Evolutionary conservation across 2,113 vertebrate genomes (phyloP).

Genomic region (Pelusios castaneus): DNA sequence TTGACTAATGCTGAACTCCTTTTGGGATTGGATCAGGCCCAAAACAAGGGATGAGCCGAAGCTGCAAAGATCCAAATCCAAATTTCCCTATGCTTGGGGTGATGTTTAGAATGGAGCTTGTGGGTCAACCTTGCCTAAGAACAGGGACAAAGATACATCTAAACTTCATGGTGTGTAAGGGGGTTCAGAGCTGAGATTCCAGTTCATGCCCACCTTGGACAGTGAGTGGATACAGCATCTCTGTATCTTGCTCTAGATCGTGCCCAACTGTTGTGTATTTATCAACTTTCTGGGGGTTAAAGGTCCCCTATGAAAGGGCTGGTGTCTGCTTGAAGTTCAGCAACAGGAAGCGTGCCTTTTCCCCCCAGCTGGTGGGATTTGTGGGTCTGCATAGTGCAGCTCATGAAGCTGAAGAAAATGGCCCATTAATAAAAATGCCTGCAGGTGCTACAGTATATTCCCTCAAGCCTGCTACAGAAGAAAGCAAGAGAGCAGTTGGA

Average conservation of each 20-base stretch:
- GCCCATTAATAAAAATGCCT: not conserved
- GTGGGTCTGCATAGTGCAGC: not conserved
- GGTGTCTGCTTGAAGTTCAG: not conserved
- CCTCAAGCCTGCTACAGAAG: not conserved
- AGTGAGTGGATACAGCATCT: not conserved
- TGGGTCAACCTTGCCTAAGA: not conserved
- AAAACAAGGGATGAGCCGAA: not conserved
- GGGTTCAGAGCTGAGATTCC: not conserved
- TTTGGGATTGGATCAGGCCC: not conserved
- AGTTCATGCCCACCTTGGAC: not conserved
- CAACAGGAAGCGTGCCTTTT: not conserved
- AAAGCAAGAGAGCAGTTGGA: not conserved
- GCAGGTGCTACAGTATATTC: not conserved
- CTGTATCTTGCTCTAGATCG: not conserved
- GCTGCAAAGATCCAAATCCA: rapidly evolving
- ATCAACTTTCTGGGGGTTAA: not conserved
- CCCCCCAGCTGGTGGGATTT: not conserved
- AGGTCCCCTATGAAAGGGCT: not conserved
- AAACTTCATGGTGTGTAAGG: not conserved
- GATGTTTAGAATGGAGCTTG: rapidly evolving
- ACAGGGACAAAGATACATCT: not conserved
- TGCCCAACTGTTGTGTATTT: not conserved
- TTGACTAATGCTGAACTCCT: not conserved
- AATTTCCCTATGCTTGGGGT: rapidly evolving
- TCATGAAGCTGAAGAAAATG: not conserved